Evolutionary conservation across 1,140 invertebrate species (phyloP).

Genomic region (Thaumetopoea pityocampa): DNA sequence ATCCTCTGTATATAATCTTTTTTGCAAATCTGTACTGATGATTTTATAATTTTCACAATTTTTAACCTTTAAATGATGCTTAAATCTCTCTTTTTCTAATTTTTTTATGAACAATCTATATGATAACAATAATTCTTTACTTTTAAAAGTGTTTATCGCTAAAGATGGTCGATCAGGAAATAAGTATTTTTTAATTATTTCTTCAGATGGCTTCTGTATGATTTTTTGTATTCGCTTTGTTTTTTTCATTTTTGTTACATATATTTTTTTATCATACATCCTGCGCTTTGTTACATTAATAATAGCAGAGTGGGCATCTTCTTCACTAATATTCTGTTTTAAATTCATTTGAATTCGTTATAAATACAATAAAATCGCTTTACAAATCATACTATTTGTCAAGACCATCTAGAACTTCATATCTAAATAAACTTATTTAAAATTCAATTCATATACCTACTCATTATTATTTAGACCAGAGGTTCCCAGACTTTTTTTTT

Average conservation of each 20-base stretch:
- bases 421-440: too few species aligned
- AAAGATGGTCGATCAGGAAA: slow-evolving; percentile 27
- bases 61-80: slow-evolving; percentile 23
- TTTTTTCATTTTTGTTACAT: background rate
- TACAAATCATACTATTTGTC: too few species aligned
- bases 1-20: slow-evolving; percentile 27
- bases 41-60: slow-evolving; percentile 46
- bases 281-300: slow-evolving; percentile 29
- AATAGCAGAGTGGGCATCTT: slow-evolving; percentile 26
- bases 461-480: too few species aligned
- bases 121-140: slow-evolving; percentile 36
- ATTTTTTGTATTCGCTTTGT: background rate
- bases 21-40: slow-evolving; percentile 24
- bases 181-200: slow-evolving; percentile 18
- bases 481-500: too few species aligned
- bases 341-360: slow-evolving; percentile 1
- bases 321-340: slow-evolving; percentile 24
- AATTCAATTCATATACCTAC: too few species aligned
- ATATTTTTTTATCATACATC: slow-evolving; percentile 10
- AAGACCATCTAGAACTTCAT: too few species aligned
- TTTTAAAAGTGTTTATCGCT: slow-evolving; percentile 28
- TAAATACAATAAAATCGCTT: too few species aligned
- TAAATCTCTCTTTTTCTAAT: slow-evolving; percentile 29
- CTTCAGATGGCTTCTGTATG: slow-evolving; percentile 14
- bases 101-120: slow-evolving; percentile 45